phyloP scores from a whole-genome alignment of 2,113 vertebrate genomes.

The Equus quagga region DNA sequence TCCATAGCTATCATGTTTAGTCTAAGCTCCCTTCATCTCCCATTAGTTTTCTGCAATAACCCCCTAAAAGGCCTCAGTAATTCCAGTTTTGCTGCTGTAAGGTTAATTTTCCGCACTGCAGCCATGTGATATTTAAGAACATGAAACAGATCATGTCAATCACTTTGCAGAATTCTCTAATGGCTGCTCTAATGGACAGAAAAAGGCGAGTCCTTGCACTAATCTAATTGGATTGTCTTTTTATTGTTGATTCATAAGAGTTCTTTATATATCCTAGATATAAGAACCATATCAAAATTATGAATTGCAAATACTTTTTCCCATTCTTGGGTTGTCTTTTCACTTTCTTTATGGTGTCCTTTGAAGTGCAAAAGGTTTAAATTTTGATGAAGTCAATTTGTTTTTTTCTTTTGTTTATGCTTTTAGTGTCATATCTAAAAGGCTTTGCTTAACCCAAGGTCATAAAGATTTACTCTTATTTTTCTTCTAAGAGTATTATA shows the following conservation, averaged over 20 bases:
- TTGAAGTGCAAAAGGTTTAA: constrained; percentile 23
- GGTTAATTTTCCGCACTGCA: neutral
- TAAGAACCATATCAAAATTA: neutral
- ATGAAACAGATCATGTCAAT: neutral
- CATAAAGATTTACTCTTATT: neutral
- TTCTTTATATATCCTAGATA: neutral
- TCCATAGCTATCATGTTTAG: neutral
- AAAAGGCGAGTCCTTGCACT: neutral
- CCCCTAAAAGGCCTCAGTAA: neutral
- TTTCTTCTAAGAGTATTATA: neutral
- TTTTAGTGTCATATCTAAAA: neutral
- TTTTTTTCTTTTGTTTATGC: neutral
- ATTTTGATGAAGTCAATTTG: neutral
- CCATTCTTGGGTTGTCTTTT: neutral
- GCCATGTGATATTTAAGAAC: neutral
- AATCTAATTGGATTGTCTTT: neutral
- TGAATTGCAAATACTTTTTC: neutral
- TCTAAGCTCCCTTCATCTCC: neutral
- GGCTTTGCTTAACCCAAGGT: neutral
- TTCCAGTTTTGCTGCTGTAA: neutral
- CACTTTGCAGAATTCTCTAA: constrained; percentile 20
- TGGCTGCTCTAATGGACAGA: neutral
- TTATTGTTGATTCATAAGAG: constrained; percentile 5
- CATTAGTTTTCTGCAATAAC: constrained; percentile 13
- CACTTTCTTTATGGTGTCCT: neutral